Base-by-base conservation (phyloP, 1,140 invertebrate species). In the Bombus sylvicola region DNA sequence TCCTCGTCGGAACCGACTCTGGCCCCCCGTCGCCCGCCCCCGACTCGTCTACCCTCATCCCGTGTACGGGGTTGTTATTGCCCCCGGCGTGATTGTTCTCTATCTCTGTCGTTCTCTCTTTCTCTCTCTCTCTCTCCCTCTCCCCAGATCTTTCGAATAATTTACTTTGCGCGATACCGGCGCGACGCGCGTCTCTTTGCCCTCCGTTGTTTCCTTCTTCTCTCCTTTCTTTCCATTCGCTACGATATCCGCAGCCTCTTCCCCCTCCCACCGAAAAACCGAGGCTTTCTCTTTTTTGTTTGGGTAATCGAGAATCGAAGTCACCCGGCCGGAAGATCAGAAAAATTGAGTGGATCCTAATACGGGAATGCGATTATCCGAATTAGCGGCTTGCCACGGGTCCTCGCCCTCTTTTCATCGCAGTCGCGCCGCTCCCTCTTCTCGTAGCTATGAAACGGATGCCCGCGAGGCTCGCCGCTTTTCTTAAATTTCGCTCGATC, bases 301-400 rank as follows among this genome's bases (percentile, higher is more conserved):
- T 80, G 89, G 91, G 85, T 93, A 93, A 94, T 92, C 91, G 90
- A 88, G 89, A 91, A 92, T 92, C 91, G 86, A 91, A 88, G 85
- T 80, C 90, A 88, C 86, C 90, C 92, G 92, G 89, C 87, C 90
- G 92, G 90, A 90, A 94, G 89, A 92, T 92, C 88, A 94, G 93
- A 95, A 95, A 95, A 95, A 95, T 95, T 94, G 93, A 94, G 89
- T 94, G 94, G 92, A 90, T 93, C 90, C 93, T 94, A 93, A 94
- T 94, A 92, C 94, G 92, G 87, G 89, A 93, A 94, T 89, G 91
- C 92, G 94, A 95, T 94, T 95, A 94, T 93, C 78, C 89, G 89
- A 87, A 91, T 90, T 90, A 91, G 85, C 85, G 89, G 86, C 79
- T 83, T 69, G 84, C 88, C 83, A 85, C 83, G 83, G 82, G 47